A percentile compares a stretch with the other conserved stretches of the same genome.
phyloP scores from a whole-genome alignment of 2,888 invertebrate species.

The Ennomos fuscantarius region DNA sequence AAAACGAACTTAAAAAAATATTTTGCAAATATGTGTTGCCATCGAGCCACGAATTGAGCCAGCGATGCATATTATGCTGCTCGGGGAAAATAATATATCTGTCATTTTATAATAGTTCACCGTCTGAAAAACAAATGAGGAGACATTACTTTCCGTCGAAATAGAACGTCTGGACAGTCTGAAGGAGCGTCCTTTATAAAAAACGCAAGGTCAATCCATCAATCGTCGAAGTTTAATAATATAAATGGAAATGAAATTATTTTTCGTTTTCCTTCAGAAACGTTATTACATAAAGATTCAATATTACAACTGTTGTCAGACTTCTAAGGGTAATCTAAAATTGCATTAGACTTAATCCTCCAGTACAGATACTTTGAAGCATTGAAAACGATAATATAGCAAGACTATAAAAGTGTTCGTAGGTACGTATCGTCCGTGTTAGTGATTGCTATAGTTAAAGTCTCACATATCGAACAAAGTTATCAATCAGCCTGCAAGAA shows the following conservation, averaged over 20 bases:
- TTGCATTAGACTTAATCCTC: too few species aligned
- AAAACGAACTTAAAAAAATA: slow-evolving; percentile 74
- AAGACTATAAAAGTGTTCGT: not conserved
- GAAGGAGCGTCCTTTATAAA: slow-evolving; percentile 46
- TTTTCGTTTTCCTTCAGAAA: too few species aligned
- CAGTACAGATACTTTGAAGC: too few species aligned
- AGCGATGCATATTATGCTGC: slow-evolving; percentile 62
- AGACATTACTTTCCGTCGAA: slow-evolving; percentile 57
- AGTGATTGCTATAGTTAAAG: slow-evolving; percentile 40
- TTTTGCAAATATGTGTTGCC: slow-evolving; percentile 63
- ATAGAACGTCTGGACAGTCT: slow-evolving; percentile 49
- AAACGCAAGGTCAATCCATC: slow-evolving; percentile 31
- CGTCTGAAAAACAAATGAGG: slow-evolving; percentile 55
- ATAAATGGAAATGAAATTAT: too few species aligned
- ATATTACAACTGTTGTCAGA: too few species aligned
- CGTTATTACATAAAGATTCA: too few species aligned
- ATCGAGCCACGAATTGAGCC: slow-evolving; percentile 56
- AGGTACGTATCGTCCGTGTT: slow-evolving; percentile 4
- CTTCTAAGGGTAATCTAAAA: too few species aligned
- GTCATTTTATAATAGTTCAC: slow-evolving; percentile 63
- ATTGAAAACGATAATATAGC: too few species aligned
- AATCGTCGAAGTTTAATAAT: slow-evolving; percentile 2
- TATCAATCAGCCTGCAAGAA: slow-evolving; percentile 79
- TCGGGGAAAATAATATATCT: slow-evolving; percentile 61
- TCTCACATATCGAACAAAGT: slow-evolving; percentile 72